Evolutionary conservation across 2,888 invertebrate species (phyloP), one percentile per base, ranked within the genome.

Genomic region (Gasteruption jaculator): DNA sequence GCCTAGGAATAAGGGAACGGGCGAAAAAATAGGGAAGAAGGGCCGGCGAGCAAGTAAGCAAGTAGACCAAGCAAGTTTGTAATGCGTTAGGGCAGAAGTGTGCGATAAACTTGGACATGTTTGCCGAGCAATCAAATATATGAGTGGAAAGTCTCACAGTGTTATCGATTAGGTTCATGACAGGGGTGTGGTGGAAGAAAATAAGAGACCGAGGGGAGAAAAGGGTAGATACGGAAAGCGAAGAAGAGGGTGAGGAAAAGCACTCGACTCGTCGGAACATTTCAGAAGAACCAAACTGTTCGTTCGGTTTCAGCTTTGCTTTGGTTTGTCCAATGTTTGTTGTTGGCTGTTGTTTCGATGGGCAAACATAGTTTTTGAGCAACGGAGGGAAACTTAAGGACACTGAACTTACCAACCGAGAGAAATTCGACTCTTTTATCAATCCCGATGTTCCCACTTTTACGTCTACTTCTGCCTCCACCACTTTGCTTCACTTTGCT

Each of bases 101-200:
- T 53, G 58, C 60, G 59, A 65, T 64, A 63, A 63, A 68, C 66
- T 68, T 59, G 57, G 63, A 61, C 65, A 63, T 68, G 67, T 68
- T 68, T 68, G 67, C 58, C 65, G 58, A 68, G 63, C 66, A 66
- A 68, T 68, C 65, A 64, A 67, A 65, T 65, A 65, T 68, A 65
- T 63, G 65, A 68, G 63, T 63, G 63, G 63, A 66, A 66, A 66
- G 65, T 62, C 65, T 64, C 60, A 57, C 56, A 53, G 50, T 41
- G 53, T 56, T 65, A 65, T 63, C 61, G 65, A 65, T 61, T 58
- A 55, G 48, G 53, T 51, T 48, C 48, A 47, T 40, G 47, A 47
- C 41, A 38, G 31, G 34, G 34, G 16, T 33, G 33, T 22, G 52
- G 24, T 15, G 24, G 30, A 22, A 31, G 33, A 14, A 38, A 30